Percentiles rank a stretch among this genome's conserved stretches.
Evolutionary conservation across 2,888 invertebrate species (phyloP).

Genomic region (Scaptomyza reducta): DNA sequence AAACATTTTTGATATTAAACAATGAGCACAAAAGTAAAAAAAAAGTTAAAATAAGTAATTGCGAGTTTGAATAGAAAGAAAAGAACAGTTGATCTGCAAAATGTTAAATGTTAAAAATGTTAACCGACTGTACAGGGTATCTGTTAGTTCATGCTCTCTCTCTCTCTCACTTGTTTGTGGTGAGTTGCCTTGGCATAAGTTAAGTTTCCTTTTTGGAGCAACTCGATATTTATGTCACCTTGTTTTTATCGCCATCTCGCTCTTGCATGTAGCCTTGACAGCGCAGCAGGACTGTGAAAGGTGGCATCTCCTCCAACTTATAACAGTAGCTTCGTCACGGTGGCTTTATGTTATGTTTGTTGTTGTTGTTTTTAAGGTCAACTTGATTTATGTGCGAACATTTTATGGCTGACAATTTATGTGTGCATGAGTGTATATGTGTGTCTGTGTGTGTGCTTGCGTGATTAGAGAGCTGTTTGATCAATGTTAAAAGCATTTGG

Average conservation of each 20-base stretch:
- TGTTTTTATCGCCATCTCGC: conserved; percentile 39
- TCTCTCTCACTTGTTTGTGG: conserved; percentile 4
- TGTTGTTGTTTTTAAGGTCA: conserved; percentile 66
- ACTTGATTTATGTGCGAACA: conserved; percentile 72
- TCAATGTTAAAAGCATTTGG: conserved; percentile 16
- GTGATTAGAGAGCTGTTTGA: conserved; percentile 17
- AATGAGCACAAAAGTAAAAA: no score
- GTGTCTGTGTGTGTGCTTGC: conserved; percentile 23
- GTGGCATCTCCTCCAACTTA: conserved; percentile 11
- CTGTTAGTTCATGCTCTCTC: neutral
- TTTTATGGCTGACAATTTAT: conserved; percentile 32
- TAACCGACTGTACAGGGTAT: conserved; percentile 10
- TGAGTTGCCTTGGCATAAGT: conserved; percentile 46
- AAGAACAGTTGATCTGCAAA: no score
- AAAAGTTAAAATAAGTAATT: no score
- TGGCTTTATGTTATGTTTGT: conserved; percentile 37
- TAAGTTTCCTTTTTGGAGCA: conserved; percentile 67
- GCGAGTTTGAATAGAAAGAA: no score
- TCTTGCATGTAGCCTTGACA: conserved; percentile 57
- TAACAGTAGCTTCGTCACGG: conserved; percentile 19
- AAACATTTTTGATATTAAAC: no score
- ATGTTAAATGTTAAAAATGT: neutral
- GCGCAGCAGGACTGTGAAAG: conserved; percentile 26
- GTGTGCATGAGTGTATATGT: neutral
- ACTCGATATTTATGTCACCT: conserved; percentile 77